phyloP scores from a whole-genome alignment of 2,797 vertebrate genomes.

The Etheostoma nigrum region DNA sequence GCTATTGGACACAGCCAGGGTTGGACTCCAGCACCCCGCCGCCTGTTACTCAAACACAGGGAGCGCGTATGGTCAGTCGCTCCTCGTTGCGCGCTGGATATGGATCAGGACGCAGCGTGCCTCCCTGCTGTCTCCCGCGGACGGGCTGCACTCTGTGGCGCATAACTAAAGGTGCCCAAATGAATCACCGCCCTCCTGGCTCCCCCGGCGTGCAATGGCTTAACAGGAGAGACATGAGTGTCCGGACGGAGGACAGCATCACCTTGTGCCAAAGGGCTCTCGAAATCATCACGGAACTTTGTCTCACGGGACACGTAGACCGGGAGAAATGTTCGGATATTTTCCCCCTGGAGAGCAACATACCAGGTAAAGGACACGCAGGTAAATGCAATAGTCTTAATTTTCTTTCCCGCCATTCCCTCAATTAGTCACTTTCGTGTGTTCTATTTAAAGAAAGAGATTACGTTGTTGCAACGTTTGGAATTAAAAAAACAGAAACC shows the following conservation, averaged over 20 bases:
- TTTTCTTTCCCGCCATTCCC: conserved; percentile 4
- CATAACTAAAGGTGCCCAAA: conserved; percentile 65
- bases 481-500: background rate
- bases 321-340: conserved; percentile 94
- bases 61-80: conserved; percentile 53
- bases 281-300: conserved; percentile 96
- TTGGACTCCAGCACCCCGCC: conserved; percentile 52
- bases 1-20: conserved; percentile 69
- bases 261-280: conserved; percentile 96
- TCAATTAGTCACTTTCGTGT: background rate
- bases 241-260: conserved; percentile 90
- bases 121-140: conserved; percentile 50
- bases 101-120: conserved; percentile 76
- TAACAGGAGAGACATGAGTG: conserved; percentile 91
- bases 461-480: background rate
- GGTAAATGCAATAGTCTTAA: conserved; percentile 83
- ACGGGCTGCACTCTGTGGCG: conserved; percentile 68
- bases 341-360: conserved; percentile 90
- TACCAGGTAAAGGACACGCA: conserved; percentile 90
- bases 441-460: background rate
- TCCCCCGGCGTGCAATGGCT: conserved; percentile 87
- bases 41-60: conserved; percentile 43
- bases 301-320: conserved; percentile 93
- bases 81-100: conserved; percentile 63
- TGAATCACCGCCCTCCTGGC: conserved; percentile 80